A percentile compares a stretch with the other conserved stretches of the same genome.
Conservation (phyloP, 2,888 invertebrate species). For the Pediacus dermestoides region DNA sequence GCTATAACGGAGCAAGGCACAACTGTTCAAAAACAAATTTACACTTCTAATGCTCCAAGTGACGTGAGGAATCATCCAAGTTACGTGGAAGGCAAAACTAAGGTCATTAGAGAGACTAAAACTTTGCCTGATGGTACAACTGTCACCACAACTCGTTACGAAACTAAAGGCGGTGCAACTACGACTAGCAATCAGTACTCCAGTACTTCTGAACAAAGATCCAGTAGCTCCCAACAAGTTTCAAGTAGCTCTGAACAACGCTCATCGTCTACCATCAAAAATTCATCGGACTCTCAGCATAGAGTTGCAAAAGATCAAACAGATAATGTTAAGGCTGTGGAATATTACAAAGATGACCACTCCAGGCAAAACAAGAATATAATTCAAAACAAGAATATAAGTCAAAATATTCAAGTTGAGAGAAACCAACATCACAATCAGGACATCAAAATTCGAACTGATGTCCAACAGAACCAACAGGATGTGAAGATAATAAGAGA, state of each 20-base stretch:
- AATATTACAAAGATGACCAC: neutral
- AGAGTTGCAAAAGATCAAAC: constrained; percentile 13
- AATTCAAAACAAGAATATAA: constrained; percentile 1
- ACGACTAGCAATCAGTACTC: constrained; percentile 21
- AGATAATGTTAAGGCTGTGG: constrained; percentile 12
- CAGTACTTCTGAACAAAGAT: constrained; percentile 18
- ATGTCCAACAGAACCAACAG: constrained; percentile 7
- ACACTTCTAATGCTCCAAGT: constrained; percentile 36
- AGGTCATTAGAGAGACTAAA: constrained; percentile 62
- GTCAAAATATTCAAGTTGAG: constrained; percentile 6
- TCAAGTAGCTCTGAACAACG: constrained; percentile 4
- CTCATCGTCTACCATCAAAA: constrained; percentile 6
- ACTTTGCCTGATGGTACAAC: constrained; percentile 64
- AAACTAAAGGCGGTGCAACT: constrained; percentile 53
- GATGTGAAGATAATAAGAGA: constrained; percentile 10
- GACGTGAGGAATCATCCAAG: constrained; percentile 41
- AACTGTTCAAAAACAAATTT: constrained; percentile 24
- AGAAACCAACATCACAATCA: constrained; percentile 10
- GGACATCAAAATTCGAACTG: constrained; percentile 4
- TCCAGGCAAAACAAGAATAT: neutral
- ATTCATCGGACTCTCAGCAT: too few species aligned
- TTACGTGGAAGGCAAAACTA: constrained; percentile 59
- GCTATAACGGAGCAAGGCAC: constrained; percentile 34
- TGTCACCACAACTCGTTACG: constrained; percentile 65
- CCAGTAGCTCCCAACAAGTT: constrained; percentile 5